phyloP scores from a whole-genome alignment of 2,113 vertebrate genomes.

The Toxotes chatareus region DNA sequence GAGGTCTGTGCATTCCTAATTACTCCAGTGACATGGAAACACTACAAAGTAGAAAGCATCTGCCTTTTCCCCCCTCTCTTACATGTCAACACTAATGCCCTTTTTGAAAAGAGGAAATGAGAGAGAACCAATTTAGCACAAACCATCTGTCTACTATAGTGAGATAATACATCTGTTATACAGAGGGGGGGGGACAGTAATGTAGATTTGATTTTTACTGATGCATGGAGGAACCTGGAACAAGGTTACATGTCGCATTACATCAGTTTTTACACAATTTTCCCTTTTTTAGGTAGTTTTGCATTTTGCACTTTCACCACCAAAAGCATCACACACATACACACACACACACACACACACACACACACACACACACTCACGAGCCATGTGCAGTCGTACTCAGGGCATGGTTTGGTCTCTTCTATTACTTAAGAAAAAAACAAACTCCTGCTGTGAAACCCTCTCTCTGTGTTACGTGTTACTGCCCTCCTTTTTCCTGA shows the following conservation, averaged over 20 bases:
- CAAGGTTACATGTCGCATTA: constrained; percentile 58
- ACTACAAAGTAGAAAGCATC: constrained; percentile 79
- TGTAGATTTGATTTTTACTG: constrained; percentile 48
- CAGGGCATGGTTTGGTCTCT: too few species aligned
- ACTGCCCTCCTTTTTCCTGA: neutral
- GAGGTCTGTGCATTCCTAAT: constrained; percentile 78
- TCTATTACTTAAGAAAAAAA: too few species aligned
- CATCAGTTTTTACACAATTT: constrained; percentile 66
- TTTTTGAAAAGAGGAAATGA: constrained; percentile 59
- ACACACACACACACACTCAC: neutral
- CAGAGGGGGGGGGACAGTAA: constrained; percentile 28
- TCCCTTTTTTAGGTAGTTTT: constrained; percentile 43
- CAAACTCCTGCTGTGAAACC: too few species aligned
- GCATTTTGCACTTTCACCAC: constrained; percentile 36
- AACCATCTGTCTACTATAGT: constrained; percentile 71
- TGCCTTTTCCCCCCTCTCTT: constrained; percentile 53
- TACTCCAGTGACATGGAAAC: constrained; percentile 81
- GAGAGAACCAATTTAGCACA: constrained; percentile 66
- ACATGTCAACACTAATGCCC: constrained; percentile 69
- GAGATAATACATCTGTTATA: constrained; percentile 68
- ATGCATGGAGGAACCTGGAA: constrained; percentile 60
- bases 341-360: constrained; percentile 1
- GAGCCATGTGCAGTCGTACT: too few species aligned
- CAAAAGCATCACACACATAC: constrained; percentile 24
- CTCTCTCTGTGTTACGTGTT: neutral